Evolutionary conservation across 53 echinoderm and acorn worm genomes (phyloP).

Genomic region (Astropecten irregularis): DNA sequence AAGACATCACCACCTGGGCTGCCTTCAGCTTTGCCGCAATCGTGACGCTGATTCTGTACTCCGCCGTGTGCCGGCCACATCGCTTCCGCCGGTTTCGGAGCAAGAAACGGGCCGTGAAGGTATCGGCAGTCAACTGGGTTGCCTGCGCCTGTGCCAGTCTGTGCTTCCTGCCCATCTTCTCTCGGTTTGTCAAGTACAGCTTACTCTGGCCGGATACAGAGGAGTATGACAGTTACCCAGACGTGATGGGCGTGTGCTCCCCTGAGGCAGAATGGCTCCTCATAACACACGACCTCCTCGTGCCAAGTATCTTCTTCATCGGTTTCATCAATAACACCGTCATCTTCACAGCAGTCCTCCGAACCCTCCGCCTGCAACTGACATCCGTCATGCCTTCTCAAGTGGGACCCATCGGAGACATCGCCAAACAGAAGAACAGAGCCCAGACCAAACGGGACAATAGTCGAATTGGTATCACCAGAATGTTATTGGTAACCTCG

Average conservation of each 20-base stretch:
- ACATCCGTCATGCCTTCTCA: neutral
- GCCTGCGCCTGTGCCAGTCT: slow-evolving; percentile 22
- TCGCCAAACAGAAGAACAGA: neutral
- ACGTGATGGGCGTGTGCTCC: slow-evolving; percentile 53
- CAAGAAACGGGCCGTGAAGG: slow-evolving; percentile 22
- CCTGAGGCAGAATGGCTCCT: neutral
- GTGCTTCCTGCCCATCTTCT: slow-evolving; percentile 61
- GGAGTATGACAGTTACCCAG: slow-evolving; percentile 25
- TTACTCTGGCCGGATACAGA: slow-evolving; percentile 55
- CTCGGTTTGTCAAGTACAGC: slow-evolving; percentile 16
- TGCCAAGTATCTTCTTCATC: slow-evolving; percentile 68
- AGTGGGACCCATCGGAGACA: neutral
- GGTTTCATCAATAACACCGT: slow-evolving; percentile 32
- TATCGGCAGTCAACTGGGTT: slow-evolving; percentile 32
- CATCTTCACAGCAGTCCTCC: neutral
- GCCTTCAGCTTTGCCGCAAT: slow-evolving; percentile 58
- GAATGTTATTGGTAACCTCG: slow-evolving; percentile 57
- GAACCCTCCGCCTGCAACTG: neutral
- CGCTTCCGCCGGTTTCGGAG: slow-evolving; percentile 46
- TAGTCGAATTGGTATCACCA: slow-evolving; percentile 10
- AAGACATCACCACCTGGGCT: slow-evolving; percentile 59
- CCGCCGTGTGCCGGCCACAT: slow-evolving; percentile 71
- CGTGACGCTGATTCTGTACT: slow-evolving; percentile 66
- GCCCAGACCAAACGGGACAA: neutral
- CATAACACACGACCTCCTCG: slow-evolving; percentile 44